phyloP scores from a whole-genome alignment of 2,797 vertebrate species.

The Alectoris magna region DNA sequence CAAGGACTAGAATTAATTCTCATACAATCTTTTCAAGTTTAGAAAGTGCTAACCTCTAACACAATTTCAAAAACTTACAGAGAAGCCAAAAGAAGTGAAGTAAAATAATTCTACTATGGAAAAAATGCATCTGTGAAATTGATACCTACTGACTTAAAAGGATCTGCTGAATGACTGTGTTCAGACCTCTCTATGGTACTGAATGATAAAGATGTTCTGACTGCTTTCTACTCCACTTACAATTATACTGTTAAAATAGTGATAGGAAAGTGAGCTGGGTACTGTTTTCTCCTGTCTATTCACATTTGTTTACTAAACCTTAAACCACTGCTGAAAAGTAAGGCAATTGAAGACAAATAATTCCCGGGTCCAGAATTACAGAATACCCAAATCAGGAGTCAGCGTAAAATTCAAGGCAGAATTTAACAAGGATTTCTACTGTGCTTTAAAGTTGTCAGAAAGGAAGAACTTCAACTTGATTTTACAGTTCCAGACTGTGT shows the following conservation, averaged over 20 bases:
- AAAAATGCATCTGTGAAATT: slow-evolving; percentile 14
- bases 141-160: background rate
- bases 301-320: background rate
- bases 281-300: background rate
- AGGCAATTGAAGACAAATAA: background rate
- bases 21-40: background rate
- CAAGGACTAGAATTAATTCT: background rate
- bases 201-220: slow-evolving; percentile 12
- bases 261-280: background rate
- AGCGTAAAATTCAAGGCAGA: background rate
- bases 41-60: background rate
- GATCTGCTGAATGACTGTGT: background rate
- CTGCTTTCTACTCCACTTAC: background rate
- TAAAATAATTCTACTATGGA: background rate
- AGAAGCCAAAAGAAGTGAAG: background rate
- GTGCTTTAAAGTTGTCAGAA: background rate
- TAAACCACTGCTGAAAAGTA: background rate
- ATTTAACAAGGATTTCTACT: background rate
- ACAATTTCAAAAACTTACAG: background rate
- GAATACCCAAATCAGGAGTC: background rate
- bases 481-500: background rate
- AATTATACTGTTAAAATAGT: background rate
- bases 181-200: background rate
- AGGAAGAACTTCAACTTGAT: background rate
- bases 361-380: background rate